Evolutionary conservation across 2,888 invertebrate species (phyloP).

Genomic region (Meta bourneti): DNA sequence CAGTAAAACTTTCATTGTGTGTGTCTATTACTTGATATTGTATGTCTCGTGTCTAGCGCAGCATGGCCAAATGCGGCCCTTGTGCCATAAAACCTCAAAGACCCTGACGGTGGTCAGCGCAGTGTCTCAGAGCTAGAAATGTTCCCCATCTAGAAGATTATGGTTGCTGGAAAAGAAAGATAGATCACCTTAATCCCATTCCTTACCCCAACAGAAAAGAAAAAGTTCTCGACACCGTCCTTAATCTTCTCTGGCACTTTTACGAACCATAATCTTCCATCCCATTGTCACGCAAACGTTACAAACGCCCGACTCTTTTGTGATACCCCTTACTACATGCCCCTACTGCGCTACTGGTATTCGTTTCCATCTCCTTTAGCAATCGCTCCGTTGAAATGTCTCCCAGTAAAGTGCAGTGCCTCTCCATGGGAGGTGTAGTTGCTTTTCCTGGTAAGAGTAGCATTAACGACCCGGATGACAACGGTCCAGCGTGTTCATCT

Average conservation of each 20-base stretch:
- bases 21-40: no score
- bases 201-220: neutral
- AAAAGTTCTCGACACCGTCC: neutral
- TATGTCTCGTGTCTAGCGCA: no score
- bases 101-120: no score
- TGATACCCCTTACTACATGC: neutral
- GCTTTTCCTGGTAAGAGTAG: no score
- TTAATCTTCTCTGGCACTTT: neutral
- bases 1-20: no score
- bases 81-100: no score
- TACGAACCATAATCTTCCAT: neutral
- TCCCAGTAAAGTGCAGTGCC: neutral
- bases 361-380: neutral
- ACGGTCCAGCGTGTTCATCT: neutral
- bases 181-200: no score
- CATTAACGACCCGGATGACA: neutral
- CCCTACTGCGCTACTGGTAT: neutral
- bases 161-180: no score
- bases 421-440: no score
- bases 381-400: neutral
- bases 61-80: no score
- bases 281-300: neutral
- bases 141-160: no score
- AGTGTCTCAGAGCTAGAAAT: no score
- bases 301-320: neutral